A percentile compares a stretch with the other conserved stretches of the same genome.
Conservation (phyloP, 2,797 vertebrate species). For the Emydoidea blandingii region DNA sequence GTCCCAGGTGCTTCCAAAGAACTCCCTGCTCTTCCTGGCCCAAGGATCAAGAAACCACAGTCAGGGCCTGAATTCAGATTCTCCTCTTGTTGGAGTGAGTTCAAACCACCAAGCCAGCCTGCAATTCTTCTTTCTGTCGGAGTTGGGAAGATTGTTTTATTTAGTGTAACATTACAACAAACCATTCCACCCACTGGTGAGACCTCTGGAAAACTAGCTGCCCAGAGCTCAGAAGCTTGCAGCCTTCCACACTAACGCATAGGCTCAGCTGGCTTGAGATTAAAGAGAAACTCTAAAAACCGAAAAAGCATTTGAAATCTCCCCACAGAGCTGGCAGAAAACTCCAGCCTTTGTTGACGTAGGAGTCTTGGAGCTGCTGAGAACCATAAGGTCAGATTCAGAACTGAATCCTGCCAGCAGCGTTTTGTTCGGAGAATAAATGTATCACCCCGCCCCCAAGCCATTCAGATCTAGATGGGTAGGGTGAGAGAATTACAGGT, state of each 20-base stretch:
- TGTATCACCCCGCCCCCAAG: background rate
- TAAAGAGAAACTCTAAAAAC: constrained; percentile 62
- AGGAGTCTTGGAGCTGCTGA: constrained; percentile 55
- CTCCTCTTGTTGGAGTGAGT: background rate
- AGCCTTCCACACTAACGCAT: constrained; percentile 65
- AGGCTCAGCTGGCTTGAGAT: constrained; percentile 78
- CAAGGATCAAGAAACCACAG: background rate
- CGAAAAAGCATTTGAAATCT: constrained; percentile 74
- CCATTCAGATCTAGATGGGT: accelerated
- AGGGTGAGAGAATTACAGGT: background rate
- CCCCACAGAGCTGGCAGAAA: constrained; percentile 75
- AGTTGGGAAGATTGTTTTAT: background rate
- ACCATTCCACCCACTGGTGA: constrained; percentile 71
- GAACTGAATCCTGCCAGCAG: constrained; percentile 51
- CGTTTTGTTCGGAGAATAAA: background rate
- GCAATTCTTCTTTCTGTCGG: background rate
- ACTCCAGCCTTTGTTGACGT: constrained; percentile 74
- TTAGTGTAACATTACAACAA: constrained; percentile 44
- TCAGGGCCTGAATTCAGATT: background rate
- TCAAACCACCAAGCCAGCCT: background rate
- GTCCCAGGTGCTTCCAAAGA: background rate
- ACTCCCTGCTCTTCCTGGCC: constrained; percentile 42
- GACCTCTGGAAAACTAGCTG: constrained; percentile 68
- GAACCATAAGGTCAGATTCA: constrained; percentile 58
- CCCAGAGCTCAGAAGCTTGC: constrained; percentile 70